Evolutionary conservation across 92 coral and sea anemone species (phyloP), one percentile per base, ranked within the genome.

Genomic region (Palythoa heliodiscus): DNA sequence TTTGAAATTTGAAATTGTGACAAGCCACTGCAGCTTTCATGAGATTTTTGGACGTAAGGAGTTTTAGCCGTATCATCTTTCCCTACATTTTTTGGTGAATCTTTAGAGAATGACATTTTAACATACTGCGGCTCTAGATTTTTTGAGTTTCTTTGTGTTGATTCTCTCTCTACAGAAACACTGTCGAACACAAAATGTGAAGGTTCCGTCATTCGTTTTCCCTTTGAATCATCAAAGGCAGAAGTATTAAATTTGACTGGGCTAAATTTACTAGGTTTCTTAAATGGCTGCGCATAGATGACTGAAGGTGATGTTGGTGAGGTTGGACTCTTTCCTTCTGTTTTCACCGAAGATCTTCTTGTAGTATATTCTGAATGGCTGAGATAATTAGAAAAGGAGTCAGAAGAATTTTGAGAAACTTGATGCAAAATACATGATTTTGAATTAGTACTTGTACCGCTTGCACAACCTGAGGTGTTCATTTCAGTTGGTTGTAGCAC

Each of bases 1-100:
- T 25, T 80, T 2, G 84, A 80, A 80, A 80, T 64, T 35, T 80
- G 84, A 25, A 80, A 80, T n/a, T 80, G 84, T 43, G 71, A 60
- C 13, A 78, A 78, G 50, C 58, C 70, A 75, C 80, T 22, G 9
- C 7, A 57, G 25, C 24, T 60, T 54, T 54, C 15, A 1, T 16
- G 20, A 13, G 37, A 23, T 12, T 64, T 14, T 23, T 40, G 25
- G 24, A 60, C 40, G 43, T 13, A 11, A 64, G 43, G 20, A 22
- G 35, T 64, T 22, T 66, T 70, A 20, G 35, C 35, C 35, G 20
- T 72, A 43, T 19, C 22, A 16, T 22, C 53, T 63, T 7, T 79
- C 6, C 58, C 55, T 47, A 48, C 9, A 43, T 43, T 79, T 50
- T 64, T 15, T 39, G 6, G 40, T 70, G 11, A 23, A 63, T 16